phyloP scores from a whole-genome alignment of 2,113 vertebrate genomes.

The Erythrolamprus reginae region DNA sequence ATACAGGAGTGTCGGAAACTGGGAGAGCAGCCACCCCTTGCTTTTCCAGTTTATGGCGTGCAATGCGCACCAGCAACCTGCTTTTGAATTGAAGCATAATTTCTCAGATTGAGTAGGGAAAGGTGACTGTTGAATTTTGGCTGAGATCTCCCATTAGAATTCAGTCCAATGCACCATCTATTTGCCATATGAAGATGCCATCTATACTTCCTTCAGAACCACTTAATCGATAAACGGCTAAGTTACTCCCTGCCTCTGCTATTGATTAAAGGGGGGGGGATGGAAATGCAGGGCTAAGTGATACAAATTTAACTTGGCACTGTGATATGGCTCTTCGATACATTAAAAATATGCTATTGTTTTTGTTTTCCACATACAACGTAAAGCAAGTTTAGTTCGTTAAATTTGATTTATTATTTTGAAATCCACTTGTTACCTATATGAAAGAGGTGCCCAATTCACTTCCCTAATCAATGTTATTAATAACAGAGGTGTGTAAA shows the following conservation, averaged over 20 bases:
- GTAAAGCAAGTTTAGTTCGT: not conserved
- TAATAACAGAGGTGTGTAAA: no score
- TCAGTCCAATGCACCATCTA: not conserved
- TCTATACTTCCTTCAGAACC: not conserved
- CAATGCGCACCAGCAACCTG: no score
- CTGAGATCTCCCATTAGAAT: not conserved
- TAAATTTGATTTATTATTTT: not conserved
- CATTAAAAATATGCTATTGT: not conserved
- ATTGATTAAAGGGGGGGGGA: not conserved
- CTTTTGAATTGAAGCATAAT: not conserved
- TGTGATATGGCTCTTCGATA: not conserved
- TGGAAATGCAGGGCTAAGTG: not conserved
- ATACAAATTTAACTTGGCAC: not conserved
- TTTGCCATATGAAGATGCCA: no score
- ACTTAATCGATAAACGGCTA: not conserved
- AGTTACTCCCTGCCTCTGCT: not conserved
- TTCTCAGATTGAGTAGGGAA: not conserved
- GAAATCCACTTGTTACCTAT: not conserved
- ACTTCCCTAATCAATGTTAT: not conserved
- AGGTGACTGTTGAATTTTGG: not conserved
- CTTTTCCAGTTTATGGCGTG: no score
- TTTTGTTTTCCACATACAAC: not conserved
- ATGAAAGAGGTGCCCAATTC: not conserved
- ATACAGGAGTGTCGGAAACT: no score
- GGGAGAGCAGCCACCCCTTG: no score